Conservation (phyloP, 2,797 vertebrate genomes). For the Danio albolineatus region DNA sequence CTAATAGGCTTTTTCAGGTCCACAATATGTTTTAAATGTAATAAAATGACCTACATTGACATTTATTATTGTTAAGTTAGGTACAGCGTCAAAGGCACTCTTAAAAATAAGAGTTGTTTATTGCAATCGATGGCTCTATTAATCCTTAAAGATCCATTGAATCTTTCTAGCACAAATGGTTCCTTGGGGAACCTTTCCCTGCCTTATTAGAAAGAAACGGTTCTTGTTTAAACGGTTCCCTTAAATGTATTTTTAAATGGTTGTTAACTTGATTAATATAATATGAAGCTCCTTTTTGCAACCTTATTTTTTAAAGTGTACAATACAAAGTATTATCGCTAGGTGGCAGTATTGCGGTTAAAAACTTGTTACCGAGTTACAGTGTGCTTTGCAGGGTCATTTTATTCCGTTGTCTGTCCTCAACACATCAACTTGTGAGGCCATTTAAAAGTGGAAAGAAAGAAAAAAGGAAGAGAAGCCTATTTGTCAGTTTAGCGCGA, state of each 20-base stretch:
- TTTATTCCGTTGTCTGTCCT: constrained; percentile 9
- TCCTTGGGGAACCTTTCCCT: too few species aligned
- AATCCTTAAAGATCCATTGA: too few species aligned
- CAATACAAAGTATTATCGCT: not conserved
- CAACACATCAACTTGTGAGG: constrained; percentile 19
- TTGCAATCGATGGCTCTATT: too few species aligned
- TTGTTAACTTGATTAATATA: too few species aligned
- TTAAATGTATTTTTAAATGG: too few species aligned
- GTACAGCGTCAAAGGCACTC: not conserved
- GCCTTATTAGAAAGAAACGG: too few species aligned
- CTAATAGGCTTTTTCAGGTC: not conserved
- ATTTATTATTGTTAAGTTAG: not conserved
- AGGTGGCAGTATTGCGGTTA: constrained; percentile 17
- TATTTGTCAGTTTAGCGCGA: constrained; percentile 30
- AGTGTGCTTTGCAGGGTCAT: not conserved
- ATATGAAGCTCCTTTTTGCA: too few species aligned
- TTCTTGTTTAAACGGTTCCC: too few species aligned
- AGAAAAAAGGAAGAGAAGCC: not conserved
- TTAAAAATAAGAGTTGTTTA: too few species aligned
- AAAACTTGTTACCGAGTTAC: not conserved
- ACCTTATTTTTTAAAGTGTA: not conserved
- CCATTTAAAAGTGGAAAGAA: constrained; percentile 23
- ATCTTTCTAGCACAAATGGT: too few species aligned
- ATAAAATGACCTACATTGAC: not conserved
- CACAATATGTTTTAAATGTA: not conserved